Percentiles rank a stretch among this genome's conserved stretches.
Conservation (phyloP, 2,888 invertebrate species). For the Selenia dentaria region DNA sequence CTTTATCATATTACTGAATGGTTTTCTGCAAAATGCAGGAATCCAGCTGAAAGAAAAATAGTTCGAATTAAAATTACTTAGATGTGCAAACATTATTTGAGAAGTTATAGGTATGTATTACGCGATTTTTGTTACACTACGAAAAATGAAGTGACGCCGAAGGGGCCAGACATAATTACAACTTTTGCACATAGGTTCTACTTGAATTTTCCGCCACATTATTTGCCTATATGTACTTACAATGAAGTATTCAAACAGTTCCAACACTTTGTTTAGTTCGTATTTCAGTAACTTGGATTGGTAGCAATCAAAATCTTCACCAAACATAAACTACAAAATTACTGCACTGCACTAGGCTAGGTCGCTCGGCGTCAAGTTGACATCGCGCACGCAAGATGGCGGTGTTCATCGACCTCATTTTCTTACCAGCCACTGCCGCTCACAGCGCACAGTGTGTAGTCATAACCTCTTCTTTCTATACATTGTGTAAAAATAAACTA, state of each 20-base stretch:
- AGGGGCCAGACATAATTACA: conserved; percentile 19
- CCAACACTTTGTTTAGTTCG: conserved; percentile 54
- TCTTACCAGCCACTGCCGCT: conserved; percentile 20
- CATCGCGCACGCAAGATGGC: conserved; percentile 76
- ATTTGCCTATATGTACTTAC: conserved; percentile 61
- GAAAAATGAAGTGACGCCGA: conserved; percentile 25
- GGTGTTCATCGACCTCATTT: conserved; percentile 62
- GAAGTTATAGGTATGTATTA: neutral
- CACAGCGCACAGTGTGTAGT: conserved; percentile 31
- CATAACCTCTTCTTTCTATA: conserved; percentile 29
- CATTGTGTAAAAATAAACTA: neutral
- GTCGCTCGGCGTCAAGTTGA: conserved; percentile 64
- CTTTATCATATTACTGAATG: conserved; percentile 40
- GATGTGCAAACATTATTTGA: no score
- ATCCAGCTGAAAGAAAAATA: conserved; percentile 49
- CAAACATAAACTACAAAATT: conserved; percentile 54
- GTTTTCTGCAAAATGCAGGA: conserved; percentile 6
- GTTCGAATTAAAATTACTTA: neutral
- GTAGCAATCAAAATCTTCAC: conserved; percentile 49
- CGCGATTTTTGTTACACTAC: conserved; percentile 8
- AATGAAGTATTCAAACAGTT: conserved; percentile 54
- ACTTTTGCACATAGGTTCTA: conserved; percentile 31
- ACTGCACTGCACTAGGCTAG: conserved; percentile 47
- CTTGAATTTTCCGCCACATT: conserved; percentile 76
- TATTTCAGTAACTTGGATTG: conserved; percentile 58